Evolutionary conservation across 2,797 vertebrate genomes (phyloP), one percentile per base, ranked within the genome.

Genomic region (Bucorvus abyssinicus): DNA sequence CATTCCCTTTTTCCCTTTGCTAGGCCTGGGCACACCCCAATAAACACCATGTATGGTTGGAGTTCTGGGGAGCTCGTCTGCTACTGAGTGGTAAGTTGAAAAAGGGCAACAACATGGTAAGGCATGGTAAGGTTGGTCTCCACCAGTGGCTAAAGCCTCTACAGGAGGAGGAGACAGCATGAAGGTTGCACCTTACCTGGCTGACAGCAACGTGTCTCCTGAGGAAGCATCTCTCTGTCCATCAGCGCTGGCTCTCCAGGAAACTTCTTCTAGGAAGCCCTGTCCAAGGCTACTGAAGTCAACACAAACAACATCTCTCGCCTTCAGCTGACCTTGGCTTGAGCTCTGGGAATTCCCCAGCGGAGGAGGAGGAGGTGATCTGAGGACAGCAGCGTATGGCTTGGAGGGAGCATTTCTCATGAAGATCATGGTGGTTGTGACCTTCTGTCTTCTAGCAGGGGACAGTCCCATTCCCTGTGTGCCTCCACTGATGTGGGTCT

Each of bases 11-110:
- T 29, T 61, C 61, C 32, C 76, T 53, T 89, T 30, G 8, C 44
- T 38, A 19, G 29, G 61, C 12, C 60, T 55, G 34, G 19, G 29
- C 50, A 30, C 4, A 0, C 21, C 87, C 60, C 73, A n/a, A 2
- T 50, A 38, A 68, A 10, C 0, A 0, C 10, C 1, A 0, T 9
- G 7, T 5, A 1, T 7, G 12, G 38, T 2, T 84, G 71, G 24
- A 89, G 34, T 42, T 83, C 14, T 57, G 53, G 7, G 23, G 34
- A 71, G 11, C 8, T 87, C 15, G 3, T 29, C 4, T n/a, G 34
- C 45, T 40, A 20, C 17, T 6, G 8, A 61, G 27, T 15, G 42
- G 32, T 29, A 64, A 57, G 3, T 5, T 87, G 45, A 6, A 44
- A 77, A 73, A 36, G 17, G 6, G 6, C 23, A 78, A 7, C 50